Conservation (phyloP, 2,888 invertebrate species). For the Neoscelio sp. region DNA sequence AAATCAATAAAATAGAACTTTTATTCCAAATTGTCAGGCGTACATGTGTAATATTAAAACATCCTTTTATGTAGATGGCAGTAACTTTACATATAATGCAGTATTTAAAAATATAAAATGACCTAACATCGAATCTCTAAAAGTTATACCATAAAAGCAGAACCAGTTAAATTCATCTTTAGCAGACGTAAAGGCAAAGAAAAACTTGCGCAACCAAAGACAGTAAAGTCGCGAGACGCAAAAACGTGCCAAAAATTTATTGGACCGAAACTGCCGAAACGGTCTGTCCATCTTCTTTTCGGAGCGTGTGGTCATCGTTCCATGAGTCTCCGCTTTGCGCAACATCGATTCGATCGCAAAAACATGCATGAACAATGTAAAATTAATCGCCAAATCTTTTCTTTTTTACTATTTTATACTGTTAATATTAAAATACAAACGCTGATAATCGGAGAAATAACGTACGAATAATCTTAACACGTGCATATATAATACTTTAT, state of each 20-base stretch:
- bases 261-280: slow-evolving; percentile 18
- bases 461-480: slow-evolving; percentile 47
- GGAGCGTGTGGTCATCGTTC: slow-evolving; percentile 4
- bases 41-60: slow-evolving; percentile 24
- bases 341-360: background rate
- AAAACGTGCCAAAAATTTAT: slow-evolving; percentile 26
- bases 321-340: slow-evolving; percentile 15
- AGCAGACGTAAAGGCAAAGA: slow-evolving; percentile 16
- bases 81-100: too few species aligned
- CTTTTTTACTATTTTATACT: slow-evolving; percentile 69
- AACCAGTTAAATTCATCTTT: slow-evolving; percentile 1
- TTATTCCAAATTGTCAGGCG: slow-evolving; percentile 25
- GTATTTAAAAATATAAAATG: slow-evolving; percentile 13
- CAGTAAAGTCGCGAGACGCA: slow-evolving; percentile 22
- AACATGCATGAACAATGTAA: slow-evolving; percentile 3
- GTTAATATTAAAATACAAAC: slow-evolving; percentile 82
- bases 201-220: slow-evolving; percentile 23
- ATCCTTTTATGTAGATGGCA: background rate
- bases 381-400: slow-evolving; percentile 20
- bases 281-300: slow-evolving; percentile 5
- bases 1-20: slow-evolving; percentile 28
- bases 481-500: slow-evolving; percentile 42
- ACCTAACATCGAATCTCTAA: too few species aligned
- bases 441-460: slow-evolving; percentile 73
- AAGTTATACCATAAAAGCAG: slow-evolving; percentile 22